Conservation (phyloP, 2,888 invertebrate genomes). For the Furcula furcula region DNA sequence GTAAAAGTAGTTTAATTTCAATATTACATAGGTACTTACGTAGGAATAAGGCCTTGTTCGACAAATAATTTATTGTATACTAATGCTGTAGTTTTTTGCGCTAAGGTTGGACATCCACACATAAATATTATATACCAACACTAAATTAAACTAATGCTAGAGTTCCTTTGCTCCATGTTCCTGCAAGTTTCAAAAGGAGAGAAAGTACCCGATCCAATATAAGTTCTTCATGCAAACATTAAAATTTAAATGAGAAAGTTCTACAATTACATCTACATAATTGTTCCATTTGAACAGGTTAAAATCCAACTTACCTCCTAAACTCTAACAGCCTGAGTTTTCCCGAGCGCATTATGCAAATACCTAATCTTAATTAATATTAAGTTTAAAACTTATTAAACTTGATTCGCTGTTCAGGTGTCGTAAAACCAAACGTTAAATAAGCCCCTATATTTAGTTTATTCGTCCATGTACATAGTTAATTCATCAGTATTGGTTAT, state of each 20-base stretch:
- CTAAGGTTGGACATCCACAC: too few species aligned
- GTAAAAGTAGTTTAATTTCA: too few species aligned
- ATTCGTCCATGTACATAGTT: not conserved
- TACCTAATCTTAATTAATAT: slow-evolving; percentile 42
- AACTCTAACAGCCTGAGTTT: slow-evolving; percentile 13
- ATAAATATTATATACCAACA: too few species aligned
- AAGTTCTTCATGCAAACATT: too few species aligned
- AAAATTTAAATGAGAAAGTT: not conserved
- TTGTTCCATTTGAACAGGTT: slow-evolving; percentile 5
- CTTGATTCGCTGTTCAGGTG: slow-evolving; percentile 41
- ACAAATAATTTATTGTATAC: too few species aligned
- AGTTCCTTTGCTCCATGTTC: too few species aligned
- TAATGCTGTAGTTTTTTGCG: too few species aligned
- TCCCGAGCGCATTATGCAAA: slow-evolving; percentile 44
- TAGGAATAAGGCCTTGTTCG: too few species aligned
- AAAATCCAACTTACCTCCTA: slow-evolving; percentile 21
- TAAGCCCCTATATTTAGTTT: slow-evolving; percentile 8
- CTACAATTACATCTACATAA: not conserved
- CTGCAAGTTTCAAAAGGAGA: too few species aligned
- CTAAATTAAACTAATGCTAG: too few species aligned
- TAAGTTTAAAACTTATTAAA: slow-evolving; percentile 47
- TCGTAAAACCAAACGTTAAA: slow-evolving; percentile 17
- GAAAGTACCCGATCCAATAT: too few species aligned
- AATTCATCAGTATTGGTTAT: not conserved
- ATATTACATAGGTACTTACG: too few species aligned